Conservation (phyloP, 2,797 vertebrate genomes). For the Acestrorhynchus altus region DNA sequence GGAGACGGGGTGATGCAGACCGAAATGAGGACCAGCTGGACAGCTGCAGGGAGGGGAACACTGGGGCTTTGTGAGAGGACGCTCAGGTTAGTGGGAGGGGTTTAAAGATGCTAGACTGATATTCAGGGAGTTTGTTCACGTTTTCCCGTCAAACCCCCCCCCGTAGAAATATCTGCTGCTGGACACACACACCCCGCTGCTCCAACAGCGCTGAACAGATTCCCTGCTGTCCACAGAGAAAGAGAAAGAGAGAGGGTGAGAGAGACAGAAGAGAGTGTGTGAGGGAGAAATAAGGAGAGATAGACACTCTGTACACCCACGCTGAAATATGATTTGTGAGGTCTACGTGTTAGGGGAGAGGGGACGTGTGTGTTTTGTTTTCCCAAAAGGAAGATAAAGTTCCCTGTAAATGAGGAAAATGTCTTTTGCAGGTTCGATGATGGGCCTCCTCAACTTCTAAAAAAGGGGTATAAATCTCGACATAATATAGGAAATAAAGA, state of each 20-base stretch:
- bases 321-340: too few species aligned
- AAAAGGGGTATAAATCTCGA: too few species aligned
- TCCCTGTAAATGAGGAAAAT: too few species aligned
- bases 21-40: conserved; percentile 54
- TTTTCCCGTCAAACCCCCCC: conserved; percentile 13
- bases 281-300: neutral
- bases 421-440: too few species aligned
- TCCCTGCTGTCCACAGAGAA: conserved; percentile 16
- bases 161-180: conserved; percentile 47
- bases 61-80: conserved; percentile 35
- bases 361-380: too few species aligned
- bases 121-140: conserved; percentile 42
- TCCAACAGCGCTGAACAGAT: conserved; percentile 31
- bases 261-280: neutral
- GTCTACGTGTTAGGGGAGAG: too few species aligned
- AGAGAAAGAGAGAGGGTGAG: neutral
- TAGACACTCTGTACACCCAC: too few species aligned
- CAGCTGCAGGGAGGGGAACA: conserved; percentile 31
- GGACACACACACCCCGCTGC: conserved; percentile 33
- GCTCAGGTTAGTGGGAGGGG: neutral
- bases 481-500: too few species aligned
- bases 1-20: conserved; percentile 22
- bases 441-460: too few species aligned
- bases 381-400: too few species aligned
- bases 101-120: conserved; percentile 38